Conservation (phyloP, 2,113 vertebrate genomes). For the Podarcis muralis region DNA sequence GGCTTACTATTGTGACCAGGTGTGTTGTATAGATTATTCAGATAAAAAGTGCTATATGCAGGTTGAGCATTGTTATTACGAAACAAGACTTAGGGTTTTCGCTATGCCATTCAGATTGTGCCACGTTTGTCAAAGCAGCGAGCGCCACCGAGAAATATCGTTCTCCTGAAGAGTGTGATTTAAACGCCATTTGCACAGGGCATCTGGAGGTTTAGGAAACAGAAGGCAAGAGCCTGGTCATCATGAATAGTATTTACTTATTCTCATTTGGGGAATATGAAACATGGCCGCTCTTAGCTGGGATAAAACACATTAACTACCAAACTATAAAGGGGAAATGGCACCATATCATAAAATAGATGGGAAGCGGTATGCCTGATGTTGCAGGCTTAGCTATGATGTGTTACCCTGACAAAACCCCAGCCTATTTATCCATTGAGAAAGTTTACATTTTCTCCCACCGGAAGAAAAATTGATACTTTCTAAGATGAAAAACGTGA, state of each 20-base stretch:
- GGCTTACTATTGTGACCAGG: neutral
- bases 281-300: conserved; percentile 13
- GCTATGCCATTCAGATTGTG: neutral
- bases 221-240: conserved; percentile 47
- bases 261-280: conserved; percentile 9
- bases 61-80: neutral
- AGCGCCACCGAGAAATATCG: neutral
- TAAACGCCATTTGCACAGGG: neutral
- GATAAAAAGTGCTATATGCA: neutral
- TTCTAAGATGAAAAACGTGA: neutral
- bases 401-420: neutral
- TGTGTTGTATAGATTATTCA: neutral
- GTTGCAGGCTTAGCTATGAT: neutral
- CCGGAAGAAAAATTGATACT: neutral
- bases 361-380: neutral
- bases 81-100: neutral
- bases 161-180: neutral
- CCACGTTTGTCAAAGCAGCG: neutral
- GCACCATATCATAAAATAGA: neutral
- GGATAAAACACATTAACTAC: conserved; percentile 5
- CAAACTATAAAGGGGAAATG: conserved; percentile 4
- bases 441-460: neutral
- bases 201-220: neutral
- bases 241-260: conserved; percentile 8
- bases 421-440: neutral